Base-by-base conservation (phyloP, 2,888 invertebrate species). In the Ischnus inquisitorius region DNA sequence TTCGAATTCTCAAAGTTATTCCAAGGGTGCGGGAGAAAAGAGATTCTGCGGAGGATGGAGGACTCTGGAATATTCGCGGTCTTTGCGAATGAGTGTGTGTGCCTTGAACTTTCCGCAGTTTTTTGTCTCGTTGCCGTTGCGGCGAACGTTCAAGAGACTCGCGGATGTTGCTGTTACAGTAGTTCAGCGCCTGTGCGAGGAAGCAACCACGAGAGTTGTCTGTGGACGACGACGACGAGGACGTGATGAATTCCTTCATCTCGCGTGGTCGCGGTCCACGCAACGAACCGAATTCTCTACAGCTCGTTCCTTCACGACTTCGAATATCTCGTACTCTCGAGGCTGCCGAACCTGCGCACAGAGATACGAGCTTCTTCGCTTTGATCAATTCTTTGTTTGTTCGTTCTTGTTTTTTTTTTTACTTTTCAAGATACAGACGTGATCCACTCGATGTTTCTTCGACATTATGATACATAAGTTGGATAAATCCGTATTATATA, bases 221-320 rank as follows among this genome's bases (percentile, higher is more conserved):
- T 64, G 48, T 68, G 43, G 12, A 25, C 67, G 46, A 46, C 76
- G 76, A 77, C 43, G 64, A 71, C 57, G 54, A 88, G 85, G 81
- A 82, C 54, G 76, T 87, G 86, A 88, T 88, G 88, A 90, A 90
- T 88, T 87, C 90, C 87, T 87, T 88, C 86, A 85, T 87, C 84
- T 88, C 84, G 85, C 82, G 68, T 54, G 19, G 71, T 69, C 80
- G 79, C 80, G 84, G 86, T 85, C 78, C 79, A 64, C 43, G 41
- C 72, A 74, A 67, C 69, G 60, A 54, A 54, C 62, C 80, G 69
- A 78, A 79, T 79, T 75, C 74, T 79, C 74, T 19, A 43, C 72
- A 57, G 51, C 22, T 74, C 51, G 25, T 54, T 34, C 28, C 8
- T 22, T 28, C 28, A 10, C 39, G n/a, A 3, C 4, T 34, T 64